Percentiles rank a stretch among this genome's conserved stretches.
These are phyloP conservation scores for Psittacara wagleri DNA, from an alignment of 2,113 vertebrate species.

Conservation along the genomic window DNA sequence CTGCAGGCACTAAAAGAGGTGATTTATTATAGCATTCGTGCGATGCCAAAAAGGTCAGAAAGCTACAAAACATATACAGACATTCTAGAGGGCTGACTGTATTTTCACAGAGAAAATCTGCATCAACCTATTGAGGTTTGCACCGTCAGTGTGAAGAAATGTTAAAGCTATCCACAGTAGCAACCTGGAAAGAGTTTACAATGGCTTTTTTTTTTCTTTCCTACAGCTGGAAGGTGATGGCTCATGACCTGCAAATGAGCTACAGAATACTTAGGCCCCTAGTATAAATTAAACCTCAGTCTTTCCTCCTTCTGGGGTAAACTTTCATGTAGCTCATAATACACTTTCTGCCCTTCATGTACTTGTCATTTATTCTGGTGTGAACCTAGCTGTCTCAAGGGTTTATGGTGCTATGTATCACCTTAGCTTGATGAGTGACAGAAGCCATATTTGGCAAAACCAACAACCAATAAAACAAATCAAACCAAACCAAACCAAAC, in stretches of 20 bases:
- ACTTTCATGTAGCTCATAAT: neutral
- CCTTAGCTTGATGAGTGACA: neutral
- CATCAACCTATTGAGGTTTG: neutral
- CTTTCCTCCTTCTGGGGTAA: neutral
- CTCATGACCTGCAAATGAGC: neutral
- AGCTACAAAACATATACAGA: neutral
- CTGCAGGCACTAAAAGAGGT: neutral
- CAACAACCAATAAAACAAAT: neutral
- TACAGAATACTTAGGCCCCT: neutral
- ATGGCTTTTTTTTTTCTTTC: rapidly evolving
- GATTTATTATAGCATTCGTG: constrained; percentile 39
- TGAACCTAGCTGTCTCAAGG: neutral
- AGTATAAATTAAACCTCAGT: neutral
- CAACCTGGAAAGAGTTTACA: neutral
- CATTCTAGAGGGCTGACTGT: neutral
- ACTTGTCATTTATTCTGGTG: neutral
- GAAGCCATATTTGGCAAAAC: neutral
- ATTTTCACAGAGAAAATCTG: neutral
- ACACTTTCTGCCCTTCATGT: neutral
- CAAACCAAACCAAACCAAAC: neutral
- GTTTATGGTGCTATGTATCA: neutral
- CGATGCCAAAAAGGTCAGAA: constrained; percentile 36
- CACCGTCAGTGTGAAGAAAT: neutral
- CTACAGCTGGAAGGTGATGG: neutral
- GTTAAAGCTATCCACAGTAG: neutral